Evolutionary conservation across 2,888 invertebrate genomes (phyloP).

Genomic region (Fabriciana adippe): DNA sequence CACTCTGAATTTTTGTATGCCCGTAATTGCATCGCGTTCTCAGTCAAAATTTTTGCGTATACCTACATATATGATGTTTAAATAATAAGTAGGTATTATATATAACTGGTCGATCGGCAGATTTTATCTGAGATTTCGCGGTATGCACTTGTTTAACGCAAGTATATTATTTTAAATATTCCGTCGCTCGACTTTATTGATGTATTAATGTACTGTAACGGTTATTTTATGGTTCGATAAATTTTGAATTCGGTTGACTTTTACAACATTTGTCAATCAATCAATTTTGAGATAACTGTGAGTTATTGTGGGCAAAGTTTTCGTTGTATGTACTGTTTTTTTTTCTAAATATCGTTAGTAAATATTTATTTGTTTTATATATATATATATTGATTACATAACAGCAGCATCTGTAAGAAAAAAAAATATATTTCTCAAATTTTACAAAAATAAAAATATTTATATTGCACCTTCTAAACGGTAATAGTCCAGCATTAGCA

Average conservation of each 20-base stretch:
- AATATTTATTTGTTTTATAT: neutral
- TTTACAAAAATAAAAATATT: too few relatives aligned
- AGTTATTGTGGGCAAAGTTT: neutral
- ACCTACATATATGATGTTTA: constrained; percentile 55
- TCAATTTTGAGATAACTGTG: neutral
- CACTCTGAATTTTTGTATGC: constrained; percentile 65
- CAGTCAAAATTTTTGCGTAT: constrained; percentile 65
- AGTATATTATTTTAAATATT: constrained; percentile 42
- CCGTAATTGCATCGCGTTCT: constrained; percentile 68
- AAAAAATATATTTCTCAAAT: too few relatives aligned
- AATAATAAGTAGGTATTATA: constrained; percentile 62
- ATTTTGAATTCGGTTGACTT: constrained; percentile 13
- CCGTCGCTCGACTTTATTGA: constrained; percentile 32
- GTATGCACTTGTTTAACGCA: constrained; percentile 35
- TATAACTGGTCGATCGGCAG: constrained; percentile 52
- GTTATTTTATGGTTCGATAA: constrained; percentile 28
- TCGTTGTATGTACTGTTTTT: neutral
- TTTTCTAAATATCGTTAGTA: neutral
- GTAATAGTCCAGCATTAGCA: too few relatives aligned
- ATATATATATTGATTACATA: too few relatives aligned
- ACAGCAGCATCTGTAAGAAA: too few relatives aligned
- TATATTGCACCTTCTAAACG: too few relatives aligned
- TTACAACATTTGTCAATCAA: constrained; percentile 13
- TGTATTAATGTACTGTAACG: constrained; percentile 36
- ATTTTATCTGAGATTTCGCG: constrained; percentile 46